Evolutionary conservation across 2,797 vertebrate genomes (phyloP), one percentile per base, ranked within the genome.

Genomic region (Mus caroli): DNA sequence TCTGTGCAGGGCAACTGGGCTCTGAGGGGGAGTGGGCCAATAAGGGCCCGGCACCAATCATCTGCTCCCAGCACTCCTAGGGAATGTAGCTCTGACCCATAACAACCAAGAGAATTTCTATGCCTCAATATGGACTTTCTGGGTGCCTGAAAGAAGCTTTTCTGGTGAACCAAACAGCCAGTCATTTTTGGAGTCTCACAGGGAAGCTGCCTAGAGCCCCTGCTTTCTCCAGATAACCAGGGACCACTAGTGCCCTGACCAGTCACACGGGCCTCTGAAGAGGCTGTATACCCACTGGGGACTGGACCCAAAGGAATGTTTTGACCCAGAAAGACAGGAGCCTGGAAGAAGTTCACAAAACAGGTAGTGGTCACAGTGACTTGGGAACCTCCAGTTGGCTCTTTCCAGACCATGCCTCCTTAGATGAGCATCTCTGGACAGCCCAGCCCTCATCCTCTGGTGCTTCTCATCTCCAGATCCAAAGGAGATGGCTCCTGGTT

Each of bases 261-360:
- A 0, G 28, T 56, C n/a, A 37, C 5, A 3, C 4, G 4, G 34
- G 13, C 1, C 19, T 15, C 43, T n/a, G 15, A 37, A 20, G 1
- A 62, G 37, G 10, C 22, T 58, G 7, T 20, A 13, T 1, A 58
- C 0, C 20, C 28, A 17, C 58, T 60, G 50, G 71, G 60, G 6
- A 11, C 69, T 15, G 1, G 50, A 19, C 60, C 22, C 13, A 31
- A 3, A n/a, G 54, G 62, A 26, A 31, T 9, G 28, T 8, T 86
- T 43, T 12, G 76, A 62, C 8, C 15, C 0, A 26, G 64, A 60
- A 37, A 76, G 17, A 15, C 0, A 24, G 50, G 58, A 0, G 19
- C 34, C 31, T 77, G 37, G 34, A 20, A 77, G 20, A 46, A 7
- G 11, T 14, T 7, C 3, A 3, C 31, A 1, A 1, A 46, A 37